phyloP scores from a whole-genome alignment of 2,888 invertebrate genomes.

The Synanthedon myopaeformis region DNA sequence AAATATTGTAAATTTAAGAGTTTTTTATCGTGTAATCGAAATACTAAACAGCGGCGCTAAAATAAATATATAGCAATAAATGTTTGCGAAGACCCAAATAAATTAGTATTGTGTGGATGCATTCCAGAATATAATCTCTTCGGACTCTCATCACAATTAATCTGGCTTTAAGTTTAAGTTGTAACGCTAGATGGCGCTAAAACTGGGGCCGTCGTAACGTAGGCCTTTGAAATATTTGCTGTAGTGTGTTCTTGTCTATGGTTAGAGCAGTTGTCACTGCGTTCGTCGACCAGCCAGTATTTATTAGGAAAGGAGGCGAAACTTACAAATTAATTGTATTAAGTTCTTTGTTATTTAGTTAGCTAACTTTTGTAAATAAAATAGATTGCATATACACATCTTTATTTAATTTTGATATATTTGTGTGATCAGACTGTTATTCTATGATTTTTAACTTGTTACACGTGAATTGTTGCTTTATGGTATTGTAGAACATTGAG shows the following conservation, averaged over 20 bases:
- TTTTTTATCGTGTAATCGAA: no score
- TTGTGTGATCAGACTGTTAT: conserved; percentile 69
- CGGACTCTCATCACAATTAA: neutral
- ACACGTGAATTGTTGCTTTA: conserved; percentile 64
- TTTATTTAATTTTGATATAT: conserved; percentile 68
- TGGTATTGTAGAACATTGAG: conserved; percentile 32
- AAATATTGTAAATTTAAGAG: neutral
- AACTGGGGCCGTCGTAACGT: no score
- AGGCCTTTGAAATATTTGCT: no score
- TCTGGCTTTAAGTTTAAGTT: no score
- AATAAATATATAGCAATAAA: no score
- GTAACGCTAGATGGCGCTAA: no score
- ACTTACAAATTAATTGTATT: conserved; percentile 51
- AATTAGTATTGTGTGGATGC: conserved; percentile 29
- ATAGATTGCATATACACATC: conserved; percentile 56
- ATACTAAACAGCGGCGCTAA: no score
- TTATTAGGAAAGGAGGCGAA: conserved; percentile 45
- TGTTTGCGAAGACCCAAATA: no score
- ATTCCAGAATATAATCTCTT: conserved; percentile 38
- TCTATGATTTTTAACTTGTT: conserved; percentile 66
- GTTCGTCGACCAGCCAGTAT: conserved; percentile 58
- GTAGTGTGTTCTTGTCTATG: neutral
- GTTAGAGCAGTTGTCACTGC: neutral
- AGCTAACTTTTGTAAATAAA: conserved; percentile 68
- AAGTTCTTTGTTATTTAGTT: conserved; percentile 69